These are phyloP conservation scores for Pardalotus punctatus DNA, from an alignment of 2,113 vertebrate genomes.

Conservation along the genomic window DNA sequence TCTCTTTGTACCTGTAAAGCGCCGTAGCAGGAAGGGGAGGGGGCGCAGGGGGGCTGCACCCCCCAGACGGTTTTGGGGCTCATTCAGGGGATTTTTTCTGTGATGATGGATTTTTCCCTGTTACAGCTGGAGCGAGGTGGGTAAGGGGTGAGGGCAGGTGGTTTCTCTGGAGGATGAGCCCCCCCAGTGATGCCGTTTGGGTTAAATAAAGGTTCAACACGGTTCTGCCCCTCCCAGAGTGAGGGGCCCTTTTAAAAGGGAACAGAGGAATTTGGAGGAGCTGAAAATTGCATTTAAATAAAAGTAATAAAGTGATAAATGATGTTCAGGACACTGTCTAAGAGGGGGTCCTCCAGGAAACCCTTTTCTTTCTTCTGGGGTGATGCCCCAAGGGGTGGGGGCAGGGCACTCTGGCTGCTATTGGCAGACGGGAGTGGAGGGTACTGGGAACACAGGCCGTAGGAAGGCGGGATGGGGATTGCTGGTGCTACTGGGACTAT, in stretches of 20 bases:
- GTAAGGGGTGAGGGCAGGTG: neutral
- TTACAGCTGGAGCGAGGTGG: neutral
- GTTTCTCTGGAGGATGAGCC: neutral
- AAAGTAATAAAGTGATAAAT: conserved; percentile 23
- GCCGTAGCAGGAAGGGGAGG: conserved; percentile 67
- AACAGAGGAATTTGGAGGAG: neutral
- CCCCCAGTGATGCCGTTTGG: neutral
- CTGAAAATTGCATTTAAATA: conserved; percentile 46
- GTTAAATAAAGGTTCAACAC: conserved; percentile 22
- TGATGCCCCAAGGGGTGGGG: neutral
- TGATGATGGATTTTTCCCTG: conserved; percentile 27
- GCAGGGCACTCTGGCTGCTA: neutral
- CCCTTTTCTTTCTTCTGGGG: neutral
- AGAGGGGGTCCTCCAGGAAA: too few species aligned
- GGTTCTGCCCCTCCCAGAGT: conserved; percentile 1
- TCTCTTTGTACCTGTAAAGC: conserved; percentile 85
- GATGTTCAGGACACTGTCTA: neutral
- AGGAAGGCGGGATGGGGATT: too few species aligned
- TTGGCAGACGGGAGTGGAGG: neutral
- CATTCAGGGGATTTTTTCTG: neutral
- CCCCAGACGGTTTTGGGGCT: neutral
- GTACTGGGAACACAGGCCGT: neutral
- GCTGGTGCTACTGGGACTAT: neutral
- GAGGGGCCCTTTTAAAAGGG: neutral
- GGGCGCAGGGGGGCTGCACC: neutral